A percentile compares a stretch with the other conserved stretches of the same genome.
Evolutionary conservation across 2,113 vertebrate species (phyloP).

Genomic region (Halcyon malimbica): DNA sequence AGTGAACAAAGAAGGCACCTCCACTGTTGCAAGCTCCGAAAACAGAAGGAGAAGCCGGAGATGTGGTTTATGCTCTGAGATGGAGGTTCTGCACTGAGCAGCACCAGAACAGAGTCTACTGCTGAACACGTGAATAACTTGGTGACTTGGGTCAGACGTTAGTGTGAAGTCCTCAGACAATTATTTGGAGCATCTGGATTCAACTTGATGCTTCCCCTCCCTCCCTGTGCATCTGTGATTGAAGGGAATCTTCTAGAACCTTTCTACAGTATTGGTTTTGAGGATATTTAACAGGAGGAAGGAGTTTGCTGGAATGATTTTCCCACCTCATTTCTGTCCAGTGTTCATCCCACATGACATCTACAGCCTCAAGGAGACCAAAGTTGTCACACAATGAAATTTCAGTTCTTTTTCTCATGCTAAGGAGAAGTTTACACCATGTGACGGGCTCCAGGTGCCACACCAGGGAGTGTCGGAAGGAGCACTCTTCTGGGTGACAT

Average conservation of each 20-base stretch:
- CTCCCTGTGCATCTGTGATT: not conserved
- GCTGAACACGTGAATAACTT: not conserved
- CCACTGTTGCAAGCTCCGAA: not conserved
- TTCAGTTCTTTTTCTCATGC: not conserved
- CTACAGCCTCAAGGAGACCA: not conserved
- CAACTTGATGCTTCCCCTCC: not conserved
- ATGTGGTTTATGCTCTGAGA: not conserved
- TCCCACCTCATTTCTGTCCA: not conserved
- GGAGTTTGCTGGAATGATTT: not conserved
- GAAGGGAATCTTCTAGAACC: not conserved
- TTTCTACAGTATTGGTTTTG: not conserved
- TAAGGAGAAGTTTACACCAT: not conserved
- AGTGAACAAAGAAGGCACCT: not conserved
- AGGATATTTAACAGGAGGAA: not conserved
- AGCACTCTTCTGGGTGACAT: not conserved
- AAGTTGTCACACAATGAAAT: not conserved
- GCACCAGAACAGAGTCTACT: not conserved
- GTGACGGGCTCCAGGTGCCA: not conserved
- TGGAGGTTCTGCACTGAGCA: not conserved
- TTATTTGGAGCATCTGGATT: not conserved
- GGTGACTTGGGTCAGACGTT: not conserved
- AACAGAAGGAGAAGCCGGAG: not conserved
- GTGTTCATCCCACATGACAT: not conserved
- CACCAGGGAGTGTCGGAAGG: not conserved
- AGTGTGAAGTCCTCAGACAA: not conserved